phyloP scores from a whole-genome alignment of 2,113 vertebrate species.

The Bos javanicus region DNA sequence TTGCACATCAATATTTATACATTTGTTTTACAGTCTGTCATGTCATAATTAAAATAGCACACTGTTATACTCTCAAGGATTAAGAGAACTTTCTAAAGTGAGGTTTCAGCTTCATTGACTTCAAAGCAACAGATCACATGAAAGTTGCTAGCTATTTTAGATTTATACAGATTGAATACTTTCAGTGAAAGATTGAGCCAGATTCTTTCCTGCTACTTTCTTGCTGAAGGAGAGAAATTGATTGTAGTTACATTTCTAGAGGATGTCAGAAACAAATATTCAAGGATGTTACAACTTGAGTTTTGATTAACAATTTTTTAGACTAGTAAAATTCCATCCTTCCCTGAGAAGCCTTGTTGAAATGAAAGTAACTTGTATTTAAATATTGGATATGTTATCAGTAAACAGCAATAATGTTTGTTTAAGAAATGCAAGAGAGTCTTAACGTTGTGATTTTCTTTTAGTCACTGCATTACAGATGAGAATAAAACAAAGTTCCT shows the following conservation, averaged over 20 bases:
- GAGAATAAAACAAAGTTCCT: neutral
- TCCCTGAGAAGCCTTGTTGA: neutral
- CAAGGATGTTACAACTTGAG: constrained; percentile 1
- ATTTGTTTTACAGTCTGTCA: constrained; percentile 37
- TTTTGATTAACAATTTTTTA: constrained; percentile 8
- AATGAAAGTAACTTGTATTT: constrained; percentile 22
- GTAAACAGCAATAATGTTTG: neutral
- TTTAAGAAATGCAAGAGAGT: neutral
- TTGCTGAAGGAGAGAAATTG: constrained; percentile 4
- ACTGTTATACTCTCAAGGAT: constrained; percentile 10
- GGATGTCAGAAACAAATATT: neutral
- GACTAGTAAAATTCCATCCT: neutral
- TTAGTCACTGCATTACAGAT: neutral
- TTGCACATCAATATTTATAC: constrained; percentile 34
- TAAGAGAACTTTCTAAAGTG: constrained; percentile 53
- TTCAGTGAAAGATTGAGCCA: neutral
- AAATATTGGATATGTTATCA: neutral
- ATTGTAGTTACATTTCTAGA: constrained; percentile 6
- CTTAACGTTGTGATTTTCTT: constrained; percentile 2
- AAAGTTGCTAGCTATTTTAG: neutral
- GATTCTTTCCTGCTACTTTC: constrained; percentile 40
- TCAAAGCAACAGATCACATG: constrained; percentile 24
- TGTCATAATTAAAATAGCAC: constrained; percentile 46
- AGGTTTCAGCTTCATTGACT: constrained; percentile 45
- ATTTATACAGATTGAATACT: constrained; percentile 47